Conservation (phyloP, 1,140 invertebrate genomes). For the Drosophila cardini region DNA sequence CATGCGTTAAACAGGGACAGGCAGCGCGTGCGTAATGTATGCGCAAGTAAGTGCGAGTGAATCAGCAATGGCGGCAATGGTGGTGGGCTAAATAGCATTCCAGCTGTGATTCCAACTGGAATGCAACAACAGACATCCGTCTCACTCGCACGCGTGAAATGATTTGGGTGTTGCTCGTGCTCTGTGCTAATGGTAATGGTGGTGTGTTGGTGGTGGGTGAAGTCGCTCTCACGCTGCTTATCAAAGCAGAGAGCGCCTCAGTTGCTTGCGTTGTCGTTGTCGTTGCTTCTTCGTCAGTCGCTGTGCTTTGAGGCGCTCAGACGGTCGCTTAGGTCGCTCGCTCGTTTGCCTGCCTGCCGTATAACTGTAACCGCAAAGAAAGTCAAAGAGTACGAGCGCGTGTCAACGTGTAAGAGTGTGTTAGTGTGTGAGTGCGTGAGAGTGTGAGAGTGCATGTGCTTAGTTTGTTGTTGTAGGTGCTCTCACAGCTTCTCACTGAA, state of each 20-base stretch:
- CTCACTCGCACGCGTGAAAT: slow-evolving; percentile 48
- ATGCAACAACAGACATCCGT: slow-evolving; percentile 35
- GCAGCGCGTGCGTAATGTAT: background rate
- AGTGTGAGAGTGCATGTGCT: slow-evolving; percentile 3
- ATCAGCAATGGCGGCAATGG: slow-evolving; percentile 32
- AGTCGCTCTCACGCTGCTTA: slow-evolving; percentile 21
- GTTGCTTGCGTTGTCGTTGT: slow-evolving; percentile 35
- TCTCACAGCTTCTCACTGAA: slow-evolving; percentile 33
- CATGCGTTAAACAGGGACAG: background rate
- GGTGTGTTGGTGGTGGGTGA: slow-evolving; percentile 28
- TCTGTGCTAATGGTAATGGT: no score
- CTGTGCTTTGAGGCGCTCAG: slow-evolving; percentile 52
- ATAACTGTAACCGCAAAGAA: slow-evolving; percentile 44
- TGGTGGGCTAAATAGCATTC: slow-evolving; percentile 54
- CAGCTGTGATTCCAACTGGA: slow-evolving; percentile 79
- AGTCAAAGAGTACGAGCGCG: slow-evolving; percentile 24
- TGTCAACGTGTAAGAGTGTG: slow-evolving; percentile 3
- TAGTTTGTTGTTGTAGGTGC: slow-evolving; percentile 3
- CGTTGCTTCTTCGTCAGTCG: slow-evolving; percentile 38
- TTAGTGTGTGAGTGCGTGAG: background rate
- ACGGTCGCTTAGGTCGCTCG: slow-evolving; percentile 41
- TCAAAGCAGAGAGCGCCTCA: slow-evolving; percentile 39
- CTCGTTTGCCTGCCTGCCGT: slow-evolving; percentile 6
- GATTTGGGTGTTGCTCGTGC: slow-evolving; percentile 5
- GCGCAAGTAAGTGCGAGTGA: slow-evolving; percentile 3